Conservation (phyloP, 2,888 invertebrate genomes). For the Pseudeuparius sepicola region DNA sequence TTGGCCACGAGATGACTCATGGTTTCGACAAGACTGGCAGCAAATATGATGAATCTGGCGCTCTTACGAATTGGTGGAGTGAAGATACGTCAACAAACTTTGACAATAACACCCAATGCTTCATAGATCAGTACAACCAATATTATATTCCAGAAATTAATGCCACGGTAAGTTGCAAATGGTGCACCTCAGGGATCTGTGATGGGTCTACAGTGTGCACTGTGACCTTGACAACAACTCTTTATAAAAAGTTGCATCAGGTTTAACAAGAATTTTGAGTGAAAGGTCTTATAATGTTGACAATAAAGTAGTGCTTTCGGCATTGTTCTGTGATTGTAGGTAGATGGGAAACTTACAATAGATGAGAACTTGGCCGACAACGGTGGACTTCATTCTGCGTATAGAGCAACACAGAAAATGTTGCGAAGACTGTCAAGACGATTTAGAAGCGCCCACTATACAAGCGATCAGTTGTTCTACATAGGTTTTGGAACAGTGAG, state of each 20-base stretch:
- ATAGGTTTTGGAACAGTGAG: constrained; percentile 37
- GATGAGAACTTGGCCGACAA: constrained; percentile 40
- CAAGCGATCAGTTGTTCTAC: constrained; percentile 36
- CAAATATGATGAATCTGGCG: constrained; percentile 48
- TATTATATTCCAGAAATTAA: constrained; percentile 36
- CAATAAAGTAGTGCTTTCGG: too few species aligned
- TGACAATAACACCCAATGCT: constrained; percentile 34
- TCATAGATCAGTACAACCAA: constrained; percentile 38
- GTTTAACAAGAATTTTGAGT: too few species aligned
- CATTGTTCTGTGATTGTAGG: too few species aligned
- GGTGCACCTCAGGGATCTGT: constrained; percentile 7
- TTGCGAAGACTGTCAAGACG: constrained; percentile 9
- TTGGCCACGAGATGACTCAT: constrained; percentile 49
- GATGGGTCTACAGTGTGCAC: too few species aligned
- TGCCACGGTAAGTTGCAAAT: constrained; percentile 31
- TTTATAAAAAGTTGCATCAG: too few species aligned
- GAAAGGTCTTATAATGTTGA: too few species aligned
- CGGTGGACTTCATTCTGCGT: constrained; percentile 36
- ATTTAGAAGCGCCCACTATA: constrained; percentile 23
- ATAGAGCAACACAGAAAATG: constrained; percentile 30
- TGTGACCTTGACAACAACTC: too few species aligned
- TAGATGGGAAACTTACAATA: constrained; percentile 43
- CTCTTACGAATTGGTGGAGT: constrained; percentile 34
- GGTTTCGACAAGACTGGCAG: constrained; percentile 37
- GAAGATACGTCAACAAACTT: constrained; percentile 33